Conservation (phyloP, 2,113 vertebrate species). For the Toxotes chatareus region DNA sequence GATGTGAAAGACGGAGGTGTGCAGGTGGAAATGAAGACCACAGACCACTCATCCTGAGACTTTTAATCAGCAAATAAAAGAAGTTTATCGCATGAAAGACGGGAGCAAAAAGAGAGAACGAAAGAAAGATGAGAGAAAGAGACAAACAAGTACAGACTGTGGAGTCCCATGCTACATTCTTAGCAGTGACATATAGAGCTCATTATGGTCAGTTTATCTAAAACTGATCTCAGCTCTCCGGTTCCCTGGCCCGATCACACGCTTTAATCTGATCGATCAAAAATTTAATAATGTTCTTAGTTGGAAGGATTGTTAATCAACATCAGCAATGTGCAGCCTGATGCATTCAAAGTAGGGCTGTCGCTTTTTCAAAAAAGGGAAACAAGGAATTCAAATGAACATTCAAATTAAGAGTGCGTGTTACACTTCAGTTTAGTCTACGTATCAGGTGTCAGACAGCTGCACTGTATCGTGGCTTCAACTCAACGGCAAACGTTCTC, state of each 20-base stretch:
- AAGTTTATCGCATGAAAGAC: neutral
- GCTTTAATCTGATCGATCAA: slow-evolving; percentile 10
- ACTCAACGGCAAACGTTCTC: too few species aligned
- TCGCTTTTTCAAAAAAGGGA: neutral
- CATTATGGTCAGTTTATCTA: slow-evolving; percentile 31
- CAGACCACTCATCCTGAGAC: neutral
- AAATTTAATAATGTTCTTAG: slow-evolving; percentile 1
- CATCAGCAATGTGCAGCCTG: neutral
- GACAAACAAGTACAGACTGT: slow-evolving; percentile 10
- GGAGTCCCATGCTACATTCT: slow-evolving; percentile 14
- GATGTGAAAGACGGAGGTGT: neutral
- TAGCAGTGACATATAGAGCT: slow-evolving; percentile 40
- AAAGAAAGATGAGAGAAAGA: neutral
- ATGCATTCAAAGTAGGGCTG: too few species aligned
- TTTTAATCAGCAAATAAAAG: neutral
- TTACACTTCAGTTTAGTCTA: neutral
- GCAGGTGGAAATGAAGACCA: neutral
- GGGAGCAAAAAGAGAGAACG: neutral
- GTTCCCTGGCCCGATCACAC: neutral
- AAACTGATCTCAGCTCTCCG: neutral
- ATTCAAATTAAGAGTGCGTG: neutral
- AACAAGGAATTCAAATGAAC: neutral
- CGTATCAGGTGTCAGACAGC: too few species aligned
- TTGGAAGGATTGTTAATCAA: slow-evolving; percentile 16
- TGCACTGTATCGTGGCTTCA: too few species aligned